Conservation (phyloP, 2,797 vertebrate species). For the Parambassis ranga region DNA sequence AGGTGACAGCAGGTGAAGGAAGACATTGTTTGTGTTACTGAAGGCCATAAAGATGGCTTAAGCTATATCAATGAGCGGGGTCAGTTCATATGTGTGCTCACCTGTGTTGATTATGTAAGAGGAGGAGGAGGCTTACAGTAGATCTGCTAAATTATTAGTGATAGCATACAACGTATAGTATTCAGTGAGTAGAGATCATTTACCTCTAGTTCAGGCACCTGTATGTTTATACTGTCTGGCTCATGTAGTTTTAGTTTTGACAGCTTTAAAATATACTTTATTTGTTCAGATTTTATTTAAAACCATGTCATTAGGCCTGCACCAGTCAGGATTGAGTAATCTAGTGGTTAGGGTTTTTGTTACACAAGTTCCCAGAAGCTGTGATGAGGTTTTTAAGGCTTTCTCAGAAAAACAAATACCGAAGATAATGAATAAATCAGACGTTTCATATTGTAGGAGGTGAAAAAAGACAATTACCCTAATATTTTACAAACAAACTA, state of each 20-base stretch:
- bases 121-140: conserved; percentile 9
- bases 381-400: not conserved
- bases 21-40: not conserved
- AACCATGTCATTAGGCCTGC: too few species aligned
- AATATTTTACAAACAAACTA: too few species aligned
- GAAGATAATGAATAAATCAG: not conserved
- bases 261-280: not conserved
- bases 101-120: conserved; percentile 6
- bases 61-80: not conserved
- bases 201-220: not conserved
- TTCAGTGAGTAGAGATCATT: not conserved
- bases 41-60: not conserved
- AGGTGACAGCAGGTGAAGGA: not conserved
- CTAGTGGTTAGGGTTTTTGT: too few species aligned
- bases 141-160: not conserved
- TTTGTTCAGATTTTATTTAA: not conserved
- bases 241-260: too few species aligned
- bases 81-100: conserved; percentile 7
- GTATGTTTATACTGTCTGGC: too few species aligned
- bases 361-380: not conserved
- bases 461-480: not conserved
- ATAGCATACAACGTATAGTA: not conserved
- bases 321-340: not conserved
- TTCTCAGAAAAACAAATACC: not conserved
- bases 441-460: not conserved